These are phyloP conservation scores for Apis dorsata DNA, from an alignment of 1,140 invertebrate species.

Conservation along the genomic window DNA sequence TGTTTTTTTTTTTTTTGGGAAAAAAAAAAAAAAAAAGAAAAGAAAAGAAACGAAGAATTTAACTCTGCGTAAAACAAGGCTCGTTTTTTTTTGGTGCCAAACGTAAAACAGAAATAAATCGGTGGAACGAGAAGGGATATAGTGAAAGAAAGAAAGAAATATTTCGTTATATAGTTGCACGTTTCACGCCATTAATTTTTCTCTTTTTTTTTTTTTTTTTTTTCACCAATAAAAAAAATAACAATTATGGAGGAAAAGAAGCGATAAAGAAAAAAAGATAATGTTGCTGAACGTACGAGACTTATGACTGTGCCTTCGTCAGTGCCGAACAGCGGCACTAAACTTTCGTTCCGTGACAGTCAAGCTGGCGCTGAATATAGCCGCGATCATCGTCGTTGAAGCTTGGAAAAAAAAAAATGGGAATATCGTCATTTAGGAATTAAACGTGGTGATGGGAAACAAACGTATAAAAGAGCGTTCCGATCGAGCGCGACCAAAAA, in stretches of 20 bases:
- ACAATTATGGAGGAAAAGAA: not conserved
- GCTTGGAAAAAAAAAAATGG: slow-evolving; percentile 19
- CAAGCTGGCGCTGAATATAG: slow-evolving; percentile 46
- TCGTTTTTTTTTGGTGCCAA: slow-evolving; percentile 75
- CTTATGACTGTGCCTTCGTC: slow-evolving; percentile 79
- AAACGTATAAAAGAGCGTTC: slow-evolving; percentile 45
- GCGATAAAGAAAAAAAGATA: slow-evolving; percentile 15
- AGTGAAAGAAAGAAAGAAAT: slow-evolving; percentile 53
- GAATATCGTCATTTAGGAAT: slow-evolving; percentile 47
- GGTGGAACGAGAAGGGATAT: slow-evolving; percentile 38
- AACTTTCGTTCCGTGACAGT: slow-evolving; percentile 65
- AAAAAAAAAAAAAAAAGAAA: not conserved
- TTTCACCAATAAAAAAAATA: slow-evolving; percentile 55
- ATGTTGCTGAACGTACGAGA: slow-evolving; percentile 71
- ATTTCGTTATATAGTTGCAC: slow-evolving; percentile 66
- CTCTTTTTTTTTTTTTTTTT: slow-evolving; percentile 66
- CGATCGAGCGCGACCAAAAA: slow-evolving; percentile 9
- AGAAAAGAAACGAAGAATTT: slow-evolving; percentile 31
- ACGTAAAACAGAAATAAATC: slow-evolving; percentile 63
- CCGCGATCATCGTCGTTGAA: slow-evolving; percentile 69
- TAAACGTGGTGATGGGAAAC: slow-evolving; percentile 55
- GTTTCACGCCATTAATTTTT: slow-evolving; percentile 37
- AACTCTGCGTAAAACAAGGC: slow-evolving; percentile 57
- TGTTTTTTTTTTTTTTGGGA: too few relatives aligned
- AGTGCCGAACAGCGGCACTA: slow-evolving; percentile 68